These are phyloP conservation scores for Discoglossus pictus DNA, from an alignment of 2,797 vertebrate genomes.

Conservation along the genomic window DNA sequence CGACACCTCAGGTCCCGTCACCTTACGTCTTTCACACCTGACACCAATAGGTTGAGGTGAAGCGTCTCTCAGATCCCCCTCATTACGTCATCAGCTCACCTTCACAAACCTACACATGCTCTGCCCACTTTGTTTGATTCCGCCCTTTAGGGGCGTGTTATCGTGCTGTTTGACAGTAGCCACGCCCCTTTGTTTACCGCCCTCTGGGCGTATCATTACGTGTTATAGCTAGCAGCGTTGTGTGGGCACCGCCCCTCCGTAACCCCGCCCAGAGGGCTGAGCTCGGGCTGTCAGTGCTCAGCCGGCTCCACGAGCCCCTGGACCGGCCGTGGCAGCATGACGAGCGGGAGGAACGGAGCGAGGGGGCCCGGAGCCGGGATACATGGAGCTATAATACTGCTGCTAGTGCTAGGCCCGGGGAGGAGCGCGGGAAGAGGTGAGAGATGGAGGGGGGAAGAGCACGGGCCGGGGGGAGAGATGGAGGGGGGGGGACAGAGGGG, in stretches of 20 bases:
- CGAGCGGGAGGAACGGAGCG: slow-evolving; percentile 25
- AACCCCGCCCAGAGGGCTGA: slow-evolving; percentile 24
- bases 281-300: slow-evolving; percentile 20
- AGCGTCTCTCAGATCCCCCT: no score
- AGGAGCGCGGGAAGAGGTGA: slow-evolving; percentile 14
- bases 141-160: slow-evolving; percentile 7
- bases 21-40: not conserved
- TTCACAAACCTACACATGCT: no score
- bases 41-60: not conserved
- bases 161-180: slow-evolving; percentile 5
- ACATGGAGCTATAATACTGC: no score
- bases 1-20: not conserved
- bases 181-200: not conserved
- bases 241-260: not conserved
- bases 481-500: not conserved
- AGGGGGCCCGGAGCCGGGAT: slow-evolving; percentile 30
- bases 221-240: not conserved
- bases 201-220: slow-evolving; percentile 10
- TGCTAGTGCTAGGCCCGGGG: slow-evolving; percentile 30
- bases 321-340: slow-evolving; percentile 40
- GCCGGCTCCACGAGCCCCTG: slow-evolving; percentile 48
- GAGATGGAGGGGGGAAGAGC: not conserved
- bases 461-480: not conserved
- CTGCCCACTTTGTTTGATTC: not conserved
- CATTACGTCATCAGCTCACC: no score